A percentile compares a stretch with the other conserved stretches of the same genome.
Evolutionary conservation across 2,888 invertebrate species (phyloP).

Genomic region (Noctua janthina): DNA sequence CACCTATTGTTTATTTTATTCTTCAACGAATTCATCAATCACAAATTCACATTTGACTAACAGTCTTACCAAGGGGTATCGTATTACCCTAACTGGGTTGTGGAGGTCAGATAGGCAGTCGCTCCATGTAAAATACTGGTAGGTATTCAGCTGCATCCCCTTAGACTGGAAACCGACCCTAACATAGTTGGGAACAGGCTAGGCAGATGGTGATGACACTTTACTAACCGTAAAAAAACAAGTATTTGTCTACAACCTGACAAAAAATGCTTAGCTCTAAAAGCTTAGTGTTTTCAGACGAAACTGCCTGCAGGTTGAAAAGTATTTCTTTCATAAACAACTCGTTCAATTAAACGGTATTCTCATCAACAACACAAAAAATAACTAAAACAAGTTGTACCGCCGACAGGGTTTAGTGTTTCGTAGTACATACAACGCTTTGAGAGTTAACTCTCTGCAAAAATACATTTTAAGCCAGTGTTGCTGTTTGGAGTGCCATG

Average conservation of each 20-base stretch:
- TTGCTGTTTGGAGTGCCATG: constrained; percentile 4
- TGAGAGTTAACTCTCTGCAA: neutral
- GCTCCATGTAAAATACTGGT: too few relatives aligned
- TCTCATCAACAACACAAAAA: constrained; percentile 24
- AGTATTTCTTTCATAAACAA: neutral
- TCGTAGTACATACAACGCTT: neutral
- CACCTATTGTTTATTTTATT: neutral
- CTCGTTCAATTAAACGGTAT: constrained; percentile 27
- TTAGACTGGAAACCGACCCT: too few relatives aligned
- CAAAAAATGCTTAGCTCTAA: neutral
- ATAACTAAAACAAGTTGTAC: neutral
- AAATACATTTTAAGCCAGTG: constrained; percentile 16
- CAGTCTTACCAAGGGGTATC: neutral
- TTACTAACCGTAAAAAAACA: neutral
- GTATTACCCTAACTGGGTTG: too few relatives aligned
- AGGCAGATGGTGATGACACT: neutral
- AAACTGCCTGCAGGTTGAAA: neutral
- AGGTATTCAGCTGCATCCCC: too few relatives aligned
- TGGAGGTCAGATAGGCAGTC: too few relatives aligned
- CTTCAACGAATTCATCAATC: neutral
- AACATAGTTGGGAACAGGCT: too few relatives aligned
- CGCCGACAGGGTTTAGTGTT: constrained; percentile 4
- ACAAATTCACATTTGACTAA: neutral
- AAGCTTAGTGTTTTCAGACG: neutral
- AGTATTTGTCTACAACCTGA: neutral